Base-by-base conservation (phyloP, 2,113 vertebrate species). In the Garra rufa region DNA sequence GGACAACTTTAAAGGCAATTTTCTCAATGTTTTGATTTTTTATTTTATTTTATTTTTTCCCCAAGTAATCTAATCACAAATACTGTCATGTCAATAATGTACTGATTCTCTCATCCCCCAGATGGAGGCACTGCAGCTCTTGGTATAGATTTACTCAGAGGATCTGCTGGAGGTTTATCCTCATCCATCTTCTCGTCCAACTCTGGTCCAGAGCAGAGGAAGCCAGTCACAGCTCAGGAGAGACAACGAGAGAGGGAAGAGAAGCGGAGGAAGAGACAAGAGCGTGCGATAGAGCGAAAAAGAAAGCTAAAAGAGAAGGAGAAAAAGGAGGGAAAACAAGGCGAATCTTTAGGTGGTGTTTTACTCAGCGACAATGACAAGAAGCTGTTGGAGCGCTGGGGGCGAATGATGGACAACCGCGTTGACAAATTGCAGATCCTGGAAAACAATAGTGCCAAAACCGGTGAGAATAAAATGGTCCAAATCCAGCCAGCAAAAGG, bases 201-300 rank as follows among this genome's bases (percentile, higher is more conserved):
- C 87, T 88, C 89, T 70, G 85, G 87, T 65, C 38, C 89, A 2
- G 96, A 98, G 44, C 90, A 89, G 19, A 94, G 95, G 9, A 95
- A 95, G 76, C 95, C 97, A 0, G 92, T 98, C 87, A 98, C 97
- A 0, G 97, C 97, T 11, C 96, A 97, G 91, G 97, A 97, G 85
- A 96, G 97, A 38, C 97, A 98, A 85, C 91, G 96, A 4, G 97
- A 98, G 74, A 87, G 97, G 26, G 97, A 98, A 69, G 97, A 98
- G 90, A 98, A 97, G 87, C 91, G 97, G 6, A 92, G 93, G 78
- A 93, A 96, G 78, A 92, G 95, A 50, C 96, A 97, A 82, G 96
- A 98, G 57, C 93, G 96, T 1, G 96, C 96, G 8, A 92, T 94
- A 81, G 96, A 96, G 89, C 90, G 94, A 41, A 96, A 96, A 87